These are phyloP conservation scores for Zalophus californianus DNA, from an alignment of 2,797 vertebrate species.

Conservation along the genomic window DNA sequence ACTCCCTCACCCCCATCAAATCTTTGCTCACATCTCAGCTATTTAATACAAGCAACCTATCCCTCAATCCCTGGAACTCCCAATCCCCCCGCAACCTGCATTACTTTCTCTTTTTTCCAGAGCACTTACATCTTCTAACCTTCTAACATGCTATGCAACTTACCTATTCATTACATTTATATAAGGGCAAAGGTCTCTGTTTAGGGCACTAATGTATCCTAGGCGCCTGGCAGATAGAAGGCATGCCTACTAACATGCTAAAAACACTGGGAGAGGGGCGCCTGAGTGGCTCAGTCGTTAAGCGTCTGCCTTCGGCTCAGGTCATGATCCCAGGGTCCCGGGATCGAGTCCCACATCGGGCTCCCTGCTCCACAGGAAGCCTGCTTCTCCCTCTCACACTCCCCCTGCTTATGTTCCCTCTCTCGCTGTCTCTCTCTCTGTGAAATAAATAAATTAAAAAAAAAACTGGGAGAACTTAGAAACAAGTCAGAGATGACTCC, in stretches of 20 bases:
- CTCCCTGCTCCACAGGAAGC: not conserved
- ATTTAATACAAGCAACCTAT: not conserved
- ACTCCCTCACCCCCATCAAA: not conserved
- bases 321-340: not conserved
- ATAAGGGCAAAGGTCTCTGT: not conserved
- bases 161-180: not conserved
- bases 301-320: not conserved
- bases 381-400: not conserved
- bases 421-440: too few relatives aligned
- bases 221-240: not conserved
- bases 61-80: not conserved
- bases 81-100: not conserved
- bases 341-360: accelerated
- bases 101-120: not conserved
- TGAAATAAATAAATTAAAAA: too few relatives aligned
- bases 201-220: not conserved
- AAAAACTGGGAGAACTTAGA: not conserved
- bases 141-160: not conserved
- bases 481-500: not conserved
- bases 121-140: not conserved
- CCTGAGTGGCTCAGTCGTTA: too few relatives aligned
- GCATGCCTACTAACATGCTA: not conserved
- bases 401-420: too few relatives aligned
- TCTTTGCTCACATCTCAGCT: not conserved
- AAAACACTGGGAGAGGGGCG: not conserved